Evolutionary conservation across 35 echinoderm and acorn worm species (phyloP).

Genomic region (Apostichopus californicus): DNA sequence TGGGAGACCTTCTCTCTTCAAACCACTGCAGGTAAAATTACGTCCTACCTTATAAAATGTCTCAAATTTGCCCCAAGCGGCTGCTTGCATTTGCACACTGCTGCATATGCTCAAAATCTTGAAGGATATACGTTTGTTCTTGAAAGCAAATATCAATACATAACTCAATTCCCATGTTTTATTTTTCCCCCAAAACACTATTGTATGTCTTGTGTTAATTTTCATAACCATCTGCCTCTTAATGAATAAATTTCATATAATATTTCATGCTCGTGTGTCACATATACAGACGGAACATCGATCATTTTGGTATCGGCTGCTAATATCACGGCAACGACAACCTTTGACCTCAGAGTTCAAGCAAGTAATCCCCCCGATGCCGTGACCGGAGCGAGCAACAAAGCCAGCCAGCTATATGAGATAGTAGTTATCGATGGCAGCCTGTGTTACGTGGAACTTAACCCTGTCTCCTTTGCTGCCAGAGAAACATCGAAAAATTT

Average conservation of each 20-base stretch:
- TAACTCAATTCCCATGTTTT: not conserved
- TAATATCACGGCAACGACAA: not conserved
- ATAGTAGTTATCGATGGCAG: conserved; percentile 4
- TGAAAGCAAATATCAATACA: no score
- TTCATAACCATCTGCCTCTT: not conserved
- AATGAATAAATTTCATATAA: no score
- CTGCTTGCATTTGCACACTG: no score
- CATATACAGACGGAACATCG: not conserved
- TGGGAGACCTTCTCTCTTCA: conserved; percentile 21
- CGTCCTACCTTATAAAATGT: no score
- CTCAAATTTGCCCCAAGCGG: no score
- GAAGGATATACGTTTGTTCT: no score
- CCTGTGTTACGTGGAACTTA: not conserved
- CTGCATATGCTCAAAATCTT: no score
- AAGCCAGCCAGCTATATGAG: not conserved
- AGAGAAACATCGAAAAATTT: not conserved
- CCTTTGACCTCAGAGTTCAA: not conserved
- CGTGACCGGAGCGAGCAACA: not conserved
- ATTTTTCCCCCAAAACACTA: not conserved
- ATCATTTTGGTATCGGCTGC: not conserved
- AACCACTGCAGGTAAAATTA: not conserved
- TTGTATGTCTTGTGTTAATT: not conserved
- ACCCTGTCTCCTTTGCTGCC: not conserved
- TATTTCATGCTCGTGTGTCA: not conserved
- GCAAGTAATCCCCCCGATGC: not conserved